Base-by-base conservation (phyloP, 1,140 invertebrate species). In the Andrena cerasifolii region DNA sequence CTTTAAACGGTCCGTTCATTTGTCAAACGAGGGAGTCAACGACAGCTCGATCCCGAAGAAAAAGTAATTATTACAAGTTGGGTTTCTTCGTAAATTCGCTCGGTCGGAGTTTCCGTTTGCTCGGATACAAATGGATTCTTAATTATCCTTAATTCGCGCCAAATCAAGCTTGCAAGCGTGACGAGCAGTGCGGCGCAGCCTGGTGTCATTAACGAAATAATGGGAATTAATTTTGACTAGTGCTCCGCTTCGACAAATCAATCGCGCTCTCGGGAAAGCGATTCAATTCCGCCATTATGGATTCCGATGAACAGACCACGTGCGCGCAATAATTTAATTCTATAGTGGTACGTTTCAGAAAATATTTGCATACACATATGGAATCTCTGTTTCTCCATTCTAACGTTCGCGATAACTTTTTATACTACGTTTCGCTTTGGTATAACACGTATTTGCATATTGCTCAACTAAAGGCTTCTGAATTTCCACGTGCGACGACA, bases 181-280 rank as follows among this genome's bases (percentile, higher is more conserved):
- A 86, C 84, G 84, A 78, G 72, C 68, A 61, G 78, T 51, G 70
- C 78, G 70, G 75, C 51, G 72, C 80, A 68, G 47, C 59, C 61
- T 74, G 76, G 84, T 83, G 80, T 86, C 83, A 86, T 86, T 86
- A 86, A 86, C 80, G 84, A 86, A 86, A 86, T 84, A 86, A 86
- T 86, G 70, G 80, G 78, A 86, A 86, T 86, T 86, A 86, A 83
- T 86, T 83, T 85, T 86, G 85, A 86, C 86, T 86, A 86, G 84
- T 86, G 85, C 78, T 86, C 83, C 85, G 72, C 86, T 86, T 83
- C 74, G 61, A 70, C 71, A 82, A 86, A 86, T 86, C 85, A 86
- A 86, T 86, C 81, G 84, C 71, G 78, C 77, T 86, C 84, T 68
- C 80, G 85, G 84, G 73, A 62, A 78, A 84, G 76, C 85, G 82